Conservation (phyloP, 2,888 invertebrate genomes). For the Callinectes sapidus region DNA sequence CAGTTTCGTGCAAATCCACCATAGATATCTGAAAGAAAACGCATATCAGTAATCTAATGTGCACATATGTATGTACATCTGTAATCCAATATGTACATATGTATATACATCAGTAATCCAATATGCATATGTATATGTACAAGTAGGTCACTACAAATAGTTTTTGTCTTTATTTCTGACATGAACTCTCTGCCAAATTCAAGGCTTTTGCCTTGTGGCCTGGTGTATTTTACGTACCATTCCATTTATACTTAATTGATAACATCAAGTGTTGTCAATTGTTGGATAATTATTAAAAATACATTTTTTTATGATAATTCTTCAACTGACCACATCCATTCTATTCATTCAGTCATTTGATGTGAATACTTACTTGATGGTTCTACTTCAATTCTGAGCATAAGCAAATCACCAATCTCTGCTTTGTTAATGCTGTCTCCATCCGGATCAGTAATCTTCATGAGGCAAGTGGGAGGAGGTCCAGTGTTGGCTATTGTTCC, state of each 20-base stretch:
- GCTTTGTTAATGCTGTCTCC: conserved; percentile 93
- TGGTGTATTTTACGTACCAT: too few relatives aligned
- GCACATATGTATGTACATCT: background rate
- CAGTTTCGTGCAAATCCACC: conserved; percentile 95
- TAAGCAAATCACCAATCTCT: conserved; percentile 92
- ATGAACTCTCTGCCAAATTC: too few relatives aligned
- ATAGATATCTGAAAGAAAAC: conserved; percentile 82
- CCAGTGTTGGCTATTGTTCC: conserved; percentile 97
- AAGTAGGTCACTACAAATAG: background rate
- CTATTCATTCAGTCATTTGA: too few relatives aligned
- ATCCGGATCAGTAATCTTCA: conserved; percentile 91
- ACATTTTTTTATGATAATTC: too few relatives aligned
- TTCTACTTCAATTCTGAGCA: conserved; percentile 89
- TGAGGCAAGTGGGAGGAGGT: conserved; percentile 92
- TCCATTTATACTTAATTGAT: too few relatives aligned
- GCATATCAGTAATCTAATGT: background rate
- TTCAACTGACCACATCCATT: too few relatives aligned
- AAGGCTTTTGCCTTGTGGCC: too few relatives aligned
- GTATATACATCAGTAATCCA: background rate
- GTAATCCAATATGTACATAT: background rate
- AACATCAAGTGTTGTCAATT: too few relatives aligned
- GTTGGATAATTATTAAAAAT: too few relatives aligned
- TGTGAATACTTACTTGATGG: conserved; percentile 79
- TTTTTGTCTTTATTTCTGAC: too few relatives aligned
- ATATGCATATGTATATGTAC: background rate